Base-by-base conservation (phyloP, 2,113 vertebrate genomes). In the Sphaerodactylus townsendi region DNA sequence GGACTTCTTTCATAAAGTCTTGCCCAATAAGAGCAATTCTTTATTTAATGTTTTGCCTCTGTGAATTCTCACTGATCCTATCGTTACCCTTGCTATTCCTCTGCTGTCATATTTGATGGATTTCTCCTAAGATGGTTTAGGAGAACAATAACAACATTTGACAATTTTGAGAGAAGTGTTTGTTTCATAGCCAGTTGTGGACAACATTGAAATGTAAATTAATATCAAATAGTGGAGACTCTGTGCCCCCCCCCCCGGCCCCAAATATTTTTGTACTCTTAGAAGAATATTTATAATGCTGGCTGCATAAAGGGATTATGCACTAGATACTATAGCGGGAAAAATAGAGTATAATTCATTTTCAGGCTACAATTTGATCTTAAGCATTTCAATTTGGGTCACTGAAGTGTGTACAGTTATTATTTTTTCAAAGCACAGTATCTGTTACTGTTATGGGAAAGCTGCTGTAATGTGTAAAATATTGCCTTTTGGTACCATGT, bases 261-360 rank as follows among this genome's bases (percentile, higher is more conserved):
- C 17, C 17, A 15, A 69, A 3, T 17, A 59, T 71, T n/a, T 48
- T 89, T 87, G 15, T 37, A 1, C 37, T 75, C 37, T 25, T 80
- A 72, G 82, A 85, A 81, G 3, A 0, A 1, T 62, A 41, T 33
- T 70, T 56, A 53, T 2, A 44, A 28, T 62, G 66, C 56, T 33
- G 19, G 30, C 82, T 11, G 41, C 77, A 70, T 87, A 65, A 76
- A 66, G 37, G 15, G 5, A n/a, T 86, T 73, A 21, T 50, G n/a
- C 70, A 28, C 80, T 41, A 53, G 81, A 66, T 0, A 79, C 30
- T 33, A 17, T 28, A 0, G 0, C 19, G 59, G 53, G 82, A 66
- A 14, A 81, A 87, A 86, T 25, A 77, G 30, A 39, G 1, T 10
- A 66, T 84, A 70, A 88, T 84, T 71, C 79, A 4, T 83, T 79